Evolutionary conservation across 2,797 vertebrate genomes (phyloP).

Genomic region (Muscicapa comitata): DNA sequence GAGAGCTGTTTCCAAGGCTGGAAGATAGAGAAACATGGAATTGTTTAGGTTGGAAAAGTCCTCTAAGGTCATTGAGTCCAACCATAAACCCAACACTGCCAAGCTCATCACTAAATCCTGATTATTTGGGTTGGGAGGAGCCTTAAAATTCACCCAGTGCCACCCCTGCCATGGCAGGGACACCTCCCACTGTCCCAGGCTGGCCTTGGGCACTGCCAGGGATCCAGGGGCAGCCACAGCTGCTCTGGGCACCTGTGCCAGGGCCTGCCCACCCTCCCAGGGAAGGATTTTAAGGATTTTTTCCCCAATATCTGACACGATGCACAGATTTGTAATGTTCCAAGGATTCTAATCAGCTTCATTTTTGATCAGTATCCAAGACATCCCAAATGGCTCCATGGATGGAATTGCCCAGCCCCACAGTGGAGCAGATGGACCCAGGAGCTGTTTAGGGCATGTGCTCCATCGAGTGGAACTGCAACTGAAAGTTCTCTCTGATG

Average conservation of each 20-base stretch:
- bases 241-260: background rate
- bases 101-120: background rate
- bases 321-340: background rate
- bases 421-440: rapidly evolving
- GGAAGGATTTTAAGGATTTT: background rate
- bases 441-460: background rate
- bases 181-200: background rate
- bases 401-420: background rate
- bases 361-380: background rate
- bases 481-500: background rate
- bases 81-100: background rate
- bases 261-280: background rate
- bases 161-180: background rate
- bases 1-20: background rate
- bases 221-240: background rate
- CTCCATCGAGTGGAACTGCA: background rate
- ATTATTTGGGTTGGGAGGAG: background rate
- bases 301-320: rapidly evolving
- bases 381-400: rapidly evolving
- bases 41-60: background rate
- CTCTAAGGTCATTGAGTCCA: background rate
- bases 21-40: background rate
- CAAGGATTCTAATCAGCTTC: background rate
- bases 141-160: background rate
- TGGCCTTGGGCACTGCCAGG: background rate